Evolutionary conservation across 2,888 invertebrate species (phyloP), one percentile per base, ranked within the genome.

Genomic region (Odontocerum albicorne): DNA sequence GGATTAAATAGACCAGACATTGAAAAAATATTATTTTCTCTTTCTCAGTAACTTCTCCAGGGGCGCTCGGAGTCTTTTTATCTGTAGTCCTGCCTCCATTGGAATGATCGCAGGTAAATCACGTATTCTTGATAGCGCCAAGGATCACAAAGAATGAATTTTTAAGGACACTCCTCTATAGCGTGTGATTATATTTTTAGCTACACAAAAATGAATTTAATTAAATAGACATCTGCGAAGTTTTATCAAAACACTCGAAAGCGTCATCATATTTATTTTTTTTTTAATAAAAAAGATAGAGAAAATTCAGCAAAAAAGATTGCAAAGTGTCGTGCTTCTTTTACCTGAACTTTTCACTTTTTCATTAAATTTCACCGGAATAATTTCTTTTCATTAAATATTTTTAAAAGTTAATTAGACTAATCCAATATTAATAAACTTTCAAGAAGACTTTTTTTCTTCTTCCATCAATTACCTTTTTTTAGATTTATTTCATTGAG

Each of bases 61-160:
- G 22, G 31, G 19, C 16, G 32, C 35, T 20, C 15, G 36, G 27
- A 16, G 51, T 35, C 32, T 36, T 43, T 51, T 44, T 46, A 27
- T 46, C 45, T 39, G 31, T 16, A 31, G 16, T 33, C 20, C 20
- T 35, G 17, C 19, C 39, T 32, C 31, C 45, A 17, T 36, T 21
- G 27, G 21, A 55, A 42, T 39, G 43, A 27, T 49, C 43, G 43
- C 40, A 55, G 43, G 49, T 51, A 27, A 56, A 56, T 52, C 59
- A 59, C 59, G 59, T 59, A 53, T 40, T 21, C 31, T 42, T 49
- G 53, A 57, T 57, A 57, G 57, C 57, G 49, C 32, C 36, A 31
- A 38, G 45, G 47, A 57, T 57, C 57, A 53, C 47, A 47, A 44
- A 35, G 49, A 59, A 59, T 59, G 59, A 59, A 59, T 59, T 59